Evolutionary conservation across 2,888 invertebrate genomes (phyloP).

Genomic region (Cheilosia variabilis): DNA sequence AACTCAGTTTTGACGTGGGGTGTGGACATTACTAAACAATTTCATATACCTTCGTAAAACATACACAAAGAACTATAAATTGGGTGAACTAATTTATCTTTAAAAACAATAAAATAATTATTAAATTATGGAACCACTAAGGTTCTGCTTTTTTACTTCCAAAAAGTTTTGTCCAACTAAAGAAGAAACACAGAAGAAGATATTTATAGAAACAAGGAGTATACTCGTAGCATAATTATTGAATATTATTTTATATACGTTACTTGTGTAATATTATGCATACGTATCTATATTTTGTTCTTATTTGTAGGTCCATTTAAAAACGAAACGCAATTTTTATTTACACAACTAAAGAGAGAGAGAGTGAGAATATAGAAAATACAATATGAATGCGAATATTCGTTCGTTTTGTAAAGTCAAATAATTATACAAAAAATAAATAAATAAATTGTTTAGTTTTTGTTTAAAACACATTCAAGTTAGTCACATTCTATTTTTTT

Average conservation of each 20-base stretch:
- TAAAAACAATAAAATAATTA: not conserved
- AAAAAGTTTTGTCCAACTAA: not conserved
- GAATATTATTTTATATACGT: conserved; percentile 39
- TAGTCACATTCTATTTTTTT: conserved; percentile 46
- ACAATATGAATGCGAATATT: conserved; percentile 73
- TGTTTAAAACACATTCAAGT: conserved; percentile 51
- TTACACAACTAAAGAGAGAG: conserved; percentile 72
- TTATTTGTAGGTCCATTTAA: conserved; percentile 24
- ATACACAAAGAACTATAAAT: not conserved
- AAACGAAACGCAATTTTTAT: conserved; percentile 57
- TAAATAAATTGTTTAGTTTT: not conserved
- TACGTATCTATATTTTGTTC: conserved; percentile 41
- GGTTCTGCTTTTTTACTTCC: not conserved
- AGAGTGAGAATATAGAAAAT: conserved; percentile 66
- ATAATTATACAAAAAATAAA: conserved; percentile 29
- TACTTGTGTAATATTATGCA: conserved; percentile 63
- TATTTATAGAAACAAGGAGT: conserved; percentile 15
- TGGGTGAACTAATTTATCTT: not conserved
- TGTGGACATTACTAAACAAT: too few species aligned
- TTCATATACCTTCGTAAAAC: not conserved
- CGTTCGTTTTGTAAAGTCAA: conserved; percentile 48
- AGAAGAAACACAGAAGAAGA: not conserved
- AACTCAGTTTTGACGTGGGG: conserved; percentile 3
- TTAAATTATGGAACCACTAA: not conserved
- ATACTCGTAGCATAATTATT: conserved; percentile 25